Conservation (phyloP, 1,140 invertebrate species). For the Panonychus citri region DNA sequence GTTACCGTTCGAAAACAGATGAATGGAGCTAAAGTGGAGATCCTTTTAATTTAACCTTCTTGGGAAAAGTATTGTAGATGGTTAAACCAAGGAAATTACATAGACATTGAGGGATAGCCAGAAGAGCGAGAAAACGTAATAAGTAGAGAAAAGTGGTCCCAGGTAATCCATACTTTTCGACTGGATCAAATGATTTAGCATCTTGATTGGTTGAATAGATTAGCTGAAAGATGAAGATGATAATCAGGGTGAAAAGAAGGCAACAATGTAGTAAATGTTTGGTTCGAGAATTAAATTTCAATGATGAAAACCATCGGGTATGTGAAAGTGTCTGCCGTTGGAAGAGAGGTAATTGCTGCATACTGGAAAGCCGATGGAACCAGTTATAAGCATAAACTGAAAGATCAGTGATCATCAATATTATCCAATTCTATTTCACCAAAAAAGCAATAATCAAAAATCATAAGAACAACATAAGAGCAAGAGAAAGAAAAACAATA, state of each 20-base stretch:
- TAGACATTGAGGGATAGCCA: conserved; percentile 46
- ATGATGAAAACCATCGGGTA: neutral
- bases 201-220: conserved; percentile 35
- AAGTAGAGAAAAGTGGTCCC: conserved; percentile 41
- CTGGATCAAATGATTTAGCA: conserved; percentile 41
- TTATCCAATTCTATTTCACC: too few species aligned
- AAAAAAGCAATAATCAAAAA: too few species aligned
- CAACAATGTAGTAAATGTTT: conserved; percentile 55
- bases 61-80: conserved; percentile 81
- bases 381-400: too few species aligned
- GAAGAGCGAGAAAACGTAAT: conserved; percentile 51
- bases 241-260: conserved; percentile 45
- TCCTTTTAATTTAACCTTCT: conserved; percentile 66
- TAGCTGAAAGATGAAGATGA: conserved; percentile 42
- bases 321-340: too few species aligned
- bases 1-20: conserved; percentile 88
- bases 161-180: conserved; percentile 47
- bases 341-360: too few species aligned
- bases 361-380: too few species aligned
- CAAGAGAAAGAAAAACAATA: too few species aligned
- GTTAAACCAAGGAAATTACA: conserved; percentile 76
- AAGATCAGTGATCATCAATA: too few species aligned
- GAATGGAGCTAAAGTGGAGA: conserved; percentile 78
- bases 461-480: too few species aligned
- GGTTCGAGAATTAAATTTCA: conserved; percentile 30